Conservation (phyloP, 2,888 invertebrate species). For the Athrips mouffetella region DNA sequence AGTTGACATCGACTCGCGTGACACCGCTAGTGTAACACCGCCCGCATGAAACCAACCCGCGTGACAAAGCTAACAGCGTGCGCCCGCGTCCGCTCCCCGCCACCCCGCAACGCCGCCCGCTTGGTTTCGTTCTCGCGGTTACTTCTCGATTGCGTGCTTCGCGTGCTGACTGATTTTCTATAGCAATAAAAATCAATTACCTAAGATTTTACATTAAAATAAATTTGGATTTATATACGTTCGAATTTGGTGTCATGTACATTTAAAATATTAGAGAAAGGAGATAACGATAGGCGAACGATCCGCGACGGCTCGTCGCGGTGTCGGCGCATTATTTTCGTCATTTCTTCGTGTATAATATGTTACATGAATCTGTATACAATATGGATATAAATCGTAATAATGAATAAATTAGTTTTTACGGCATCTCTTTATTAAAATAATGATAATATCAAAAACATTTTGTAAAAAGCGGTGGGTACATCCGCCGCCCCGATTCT, state of each 20-base stretch:
- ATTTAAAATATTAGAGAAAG: constrained; percentile 76
- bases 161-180: constrained; percentile 81
- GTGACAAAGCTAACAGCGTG: constrained; percentile 43
- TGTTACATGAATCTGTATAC: constrained; percentile 82
- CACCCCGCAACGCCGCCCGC: constrained; percentile 59
- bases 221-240: constrained; percentile 79
- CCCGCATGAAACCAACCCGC: constrained; percentile 23
- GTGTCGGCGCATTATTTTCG: constrained; percentile 74
- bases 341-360: constrained; percentile 80
- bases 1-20: no score
- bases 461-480: constrained; percentile 77
- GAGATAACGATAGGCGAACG: constrained; percentile 74
- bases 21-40: not conserved
- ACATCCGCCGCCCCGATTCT: constrained; percentile 73
- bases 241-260: constrained; percentile 80
- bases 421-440: constrained; percentile 78
- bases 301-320: constrained; percentile 62
- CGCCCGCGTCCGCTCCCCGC: constrained; percentile 38
- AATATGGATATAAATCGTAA: constrained; percentile 78
- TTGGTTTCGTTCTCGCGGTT: constrained; percentile 77
- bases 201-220: constrained; percentile 80
- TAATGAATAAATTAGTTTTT: constrained; percentile 77
- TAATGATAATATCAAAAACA: constrained; percentile 76
- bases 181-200: constrained; percentile 81
- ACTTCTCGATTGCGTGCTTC: constrained; percentile 80